Evolutionary conservation across 1,140 invertebrate genomes (phyloP).

Genomic region (Nephila pilipes): DNA sequence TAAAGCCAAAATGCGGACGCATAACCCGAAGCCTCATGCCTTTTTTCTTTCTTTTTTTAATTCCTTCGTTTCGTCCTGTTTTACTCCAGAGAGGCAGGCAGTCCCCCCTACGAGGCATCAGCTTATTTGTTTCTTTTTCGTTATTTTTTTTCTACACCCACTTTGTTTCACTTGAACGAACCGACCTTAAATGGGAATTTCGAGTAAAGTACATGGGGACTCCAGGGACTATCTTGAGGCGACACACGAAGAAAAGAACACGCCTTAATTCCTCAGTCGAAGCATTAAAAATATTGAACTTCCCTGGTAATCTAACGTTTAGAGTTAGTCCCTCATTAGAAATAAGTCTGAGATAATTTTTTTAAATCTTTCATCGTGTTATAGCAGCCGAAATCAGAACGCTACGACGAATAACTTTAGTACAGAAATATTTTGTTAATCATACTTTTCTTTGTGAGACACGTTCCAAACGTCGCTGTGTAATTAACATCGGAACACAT

Average conservation of each 20-base stretch:
- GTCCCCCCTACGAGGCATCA: slow-evolving; percentile 25
- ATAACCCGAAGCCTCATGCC: slow-evolving; percentile 42
- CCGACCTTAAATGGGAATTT: slow-evolving; percentile 75
- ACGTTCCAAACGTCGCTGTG: background rate
- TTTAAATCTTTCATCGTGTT: background rate
- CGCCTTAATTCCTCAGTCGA: slow-evolving; percentile 63
- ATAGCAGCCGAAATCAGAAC: background rate
- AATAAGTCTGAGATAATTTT: background rate
- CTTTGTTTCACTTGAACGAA: slow-evolving; percentile 73
- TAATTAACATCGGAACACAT: slow-evolving; percentile 25
- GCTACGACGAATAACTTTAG: background rate
- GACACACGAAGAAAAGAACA: slow-evolving; percentile 57
- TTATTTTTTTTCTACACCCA: slow-evolving; percentile 54
- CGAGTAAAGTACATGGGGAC: slow-evolving; percentile 64
- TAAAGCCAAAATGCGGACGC: slow-evolving; percentile 76
- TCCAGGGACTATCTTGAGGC: slow-evolving; percentile 58
- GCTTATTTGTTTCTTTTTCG: slow-evolving; percentile 63
- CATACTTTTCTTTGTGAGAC: background rate
- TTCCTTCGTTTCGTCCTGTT: slow-evolving; percentile 71
- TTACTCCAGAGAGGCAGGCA: slow-evolving; percentile 64
- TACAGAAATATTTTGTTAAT: slow-evolving; percentile 40
- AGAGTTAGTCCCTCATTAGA: slow-evolving; percentile 57
- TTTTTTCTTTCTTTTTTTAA: slow-evolving; percentile 64
- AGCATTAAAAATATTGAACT: slow-evolving; percentile 76
- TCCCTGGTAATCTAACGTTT: slow-evolving; percentile 49